Conservation (phyloP, 2,797 vertebrate species). For the Microctenopoma lineatum region DNA sequence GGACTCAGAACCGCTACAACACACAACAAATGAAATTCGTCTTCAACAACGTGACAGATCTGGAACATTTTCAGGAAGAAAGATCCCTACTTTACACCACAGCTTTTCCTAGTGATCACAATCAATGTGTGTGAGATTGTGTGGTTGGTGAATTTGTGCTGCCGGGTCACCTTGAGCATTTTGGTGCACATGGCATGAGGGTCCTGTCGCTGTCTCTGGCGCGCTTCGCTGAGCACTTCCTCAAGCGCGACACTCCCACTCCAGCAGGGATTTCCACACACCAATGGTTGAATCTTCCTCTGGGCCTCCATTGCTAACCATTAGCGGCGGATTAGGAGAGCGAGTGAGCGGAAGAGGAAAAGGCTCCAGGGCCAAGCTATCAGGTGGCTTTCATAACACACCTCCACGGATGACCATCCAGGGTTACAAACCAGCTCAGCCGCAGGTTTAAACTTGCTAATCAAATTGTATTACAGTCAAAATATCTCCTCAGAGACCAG, state of each 20-base stretch:
- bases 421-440: slow-evolving; percentile 31
- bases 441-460: slow-evolving; percentile 35
- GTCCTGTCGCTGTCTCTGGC: slow-evolving; percentile 73
- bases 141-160: slow-evolving; percentile 66
- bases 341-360: slow-evolving; percentile 61
- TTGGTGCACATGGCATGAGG: slow-evolving; percentile 64
- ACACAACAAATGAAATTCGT: slow-evolving; percentile 60
- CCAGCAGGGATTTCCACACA: slow-evolving; percentile 85
- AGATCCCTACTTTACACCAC: slow-evolving; percentile 59
- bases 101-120: slow-evolving; percentile 56
- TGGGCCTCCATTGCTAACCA: slow-evolving; percentile 82
- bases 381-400: slow-evolving; percentile 70
- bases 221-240: slow-evolving; percentile 84
- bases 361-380: slow-evolving; percentile 65
- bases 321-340: slow-evolving; percentile 84
- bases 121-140: slow-evolving; percentile 49
- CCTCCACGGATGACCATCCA: slow-evolving; percentile 52
- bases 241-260: slow-evolving; percentile 83
- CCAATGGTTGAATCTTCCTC: slow-evolving; percentile 74
- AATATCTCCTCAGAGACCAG: neutral
- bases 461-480: slow-evolving; percentile 9
- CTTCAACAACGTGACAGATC: slow-evolving; percentile 44
- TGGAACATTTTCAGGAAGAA: slow-evolving; percentile 51
- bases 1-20: slow-evolving; percentile 33
- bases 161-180: slow-evolving; percentile 83